Percentiles rank a stretch among this genome's conserved stretches.
These are phyloP conservation scores for Metridium senile DNA, from an alignment of 92 coral and sea anemone genomes.

Conservation along the genomic window DNA sequence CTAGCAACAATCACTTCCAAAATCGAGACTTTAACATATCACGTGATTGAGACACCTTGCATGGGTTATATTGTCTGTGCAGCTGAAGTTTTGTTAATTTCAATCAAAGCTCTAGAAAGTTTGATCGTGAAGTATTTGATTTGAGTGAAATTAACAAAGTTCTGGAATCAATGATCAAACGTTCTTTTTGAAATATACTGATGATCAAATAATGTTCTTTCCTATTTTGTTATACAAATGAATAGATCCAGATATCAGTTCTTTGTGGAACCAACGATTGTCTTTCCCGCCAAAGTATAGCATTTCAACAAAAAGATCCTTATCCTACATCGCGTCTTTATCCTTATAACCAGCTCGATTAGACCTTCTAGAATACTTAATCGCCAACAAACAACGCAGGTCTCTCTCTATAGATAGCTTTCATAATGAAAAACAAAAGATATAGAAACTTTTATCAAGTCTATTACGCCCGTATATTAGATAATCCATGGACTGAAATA, in stretches of 20 bases:
- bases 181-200: background rate
- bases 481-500: background rate
- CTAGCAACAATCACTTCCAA: background rate
- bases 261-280: background rate
- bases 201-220: background rate
- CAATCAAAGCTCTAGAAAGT: conserved; percentile 3
- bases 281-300: background rate
- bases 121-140: background rate
- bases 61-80: background rate
- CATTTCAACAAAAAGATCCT: background rate
- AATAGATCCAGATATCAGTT: too few species aligned
- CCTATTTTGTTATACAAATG: too few species aligned
- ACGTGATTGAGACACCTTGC: conserved; percentile 11
- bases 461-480: background rate
- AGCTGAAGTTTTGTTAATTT: background rate
- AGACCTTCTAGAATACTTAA: background rate
- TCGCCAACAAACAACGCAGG: background rate
- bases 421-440: background rate
- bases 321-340: background rate
- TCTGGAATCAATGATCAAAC: background rate
- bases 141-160: background rate
- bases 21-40: background rate
- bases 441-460: too few species aligned
- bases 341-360: background rate
- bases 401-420: background rate